These are phyloP conservation scores for Callyntrura sp. DNA, from an alignment of 2,888 invertebrate species.

Conservation along the genomic window DNA sequence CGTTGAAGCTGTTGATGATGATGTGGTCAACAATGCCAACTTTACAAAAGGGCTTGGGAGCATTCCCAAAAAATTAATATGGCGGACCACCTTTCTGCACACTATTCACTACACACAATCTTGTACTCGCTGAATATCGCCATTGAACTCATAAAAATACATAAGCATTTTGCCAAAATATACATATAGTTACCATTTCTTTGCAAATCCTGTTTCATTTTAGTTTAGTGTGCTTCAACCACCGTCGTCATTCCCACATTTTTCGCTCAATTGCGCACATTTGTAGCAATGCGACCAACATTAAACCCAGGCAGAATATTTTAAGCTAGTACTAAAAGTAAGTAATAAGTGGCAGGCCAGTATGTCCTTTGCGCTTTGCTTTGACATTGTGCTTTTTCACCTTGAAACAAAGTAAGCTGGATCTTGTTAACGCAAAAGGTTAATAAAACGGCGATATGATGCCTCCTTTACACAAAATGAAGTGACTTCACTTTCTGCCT, in stretches of 20 bases:
- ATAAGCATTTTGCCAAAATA: background rate
- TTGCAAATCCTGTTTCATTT: constrained; percentile 45
- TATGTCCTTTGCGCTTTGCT: background rate
- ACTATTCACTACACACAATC: too few relatives aligned
- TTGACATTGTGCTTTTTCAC: too few relatives aligned
- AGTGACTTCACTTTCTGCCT: constrained; percentile 19
- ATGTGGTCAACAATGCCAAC: constrained; percentile 53
- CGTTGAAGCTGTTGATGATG: constrained; percentile 27
- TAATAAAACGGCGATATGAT: background rate
- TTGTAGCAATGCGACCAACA: constrained; percentile 10
- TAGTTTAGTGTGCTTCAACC: too few relatives aligned
- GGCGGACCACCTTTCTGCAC: too few relatives aligned
- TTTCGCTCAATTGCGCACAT: background rate
- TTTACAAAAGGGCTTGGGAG: constrained; percentile 23
- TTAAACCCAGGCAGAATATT: too few relatives aligned
- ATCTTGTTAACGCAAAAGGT: constrained; percentile 34
- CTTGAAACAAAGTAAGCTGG: constrained; percentile 16
- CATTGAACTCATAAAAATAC: too few relatives aligned
- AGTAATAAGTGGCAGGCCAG: too few relatives aligned
- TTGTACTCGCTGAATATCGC: background rate
- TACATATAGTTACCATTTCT: too few relatives aligned
- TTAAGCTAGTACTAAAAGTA: too few relatives aligned
- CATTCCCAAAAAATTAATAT: constrained; percentile 66
- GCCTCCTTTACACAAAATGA: too few relatives aligned
- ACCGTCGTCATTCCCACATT: background rate